These are phyloP conservation scores for Crematogaster levior DNA, from an alignment of 2,888 invertebrate species.

Conservation along the genomic window DNA sequence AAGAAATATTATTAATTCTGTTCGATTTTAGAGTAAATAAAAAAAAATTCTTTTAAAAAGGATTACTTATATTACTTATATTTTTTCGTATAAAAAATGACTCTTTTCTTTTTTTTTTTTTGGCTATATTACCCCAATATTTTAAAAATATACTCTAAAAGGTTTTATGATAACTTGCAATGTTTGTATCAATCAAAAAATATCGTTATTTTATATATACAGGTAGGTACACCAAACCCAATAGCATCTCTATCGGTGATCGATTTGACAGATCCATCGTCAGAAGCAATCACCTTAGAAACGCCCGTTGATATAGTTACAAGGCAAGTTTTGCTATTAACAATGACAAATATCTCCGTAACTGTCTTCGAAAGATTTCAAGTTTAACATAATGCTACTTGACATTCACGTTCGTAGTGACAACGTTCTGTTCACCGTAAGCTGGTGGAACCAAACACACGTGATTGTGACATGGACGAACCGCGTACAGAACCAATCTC, in stretches of 20 bases:
- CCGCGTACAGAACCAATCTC: slow-evolving; percentile 92
- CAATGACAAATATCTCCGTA: neutral
- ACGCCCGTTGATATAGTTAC: slow-evolving; percentile 77
- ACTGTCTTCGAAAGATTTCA: neutral
- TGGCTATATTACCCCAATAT: neutral
- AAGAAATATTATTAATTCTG: neutral
- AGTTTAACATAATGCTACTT: neutral
- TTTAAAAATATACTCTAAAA: neutral
- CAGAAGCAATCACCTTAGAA: slow-evolving; percentile 69
- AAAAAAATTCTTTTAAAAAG: neutral
- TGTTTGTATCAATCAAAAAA: neutral
- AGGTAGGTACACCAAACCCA: slow-evolving; percentile 92
- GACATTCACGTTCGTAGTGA: slow-evolving; percentile 84
- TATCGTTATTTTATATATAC: slow-evolving; percentile 48
- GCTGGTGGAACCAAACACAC: slow-evolving; percentile 90
- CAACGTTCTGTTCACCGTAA: slow-evolving; percentile 90
- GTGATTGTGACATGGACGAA: slow-evolving; percentile 93
- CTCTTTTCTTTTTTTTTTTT: neutral
- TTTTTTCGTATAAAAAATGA: neutral
- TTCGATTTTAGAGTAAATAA: neutral
- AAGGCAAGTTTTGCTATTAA: slow-evolving; percentile 67
- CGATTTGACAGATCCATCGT: slow-evolving; percentile 85
- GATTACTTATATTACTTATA: neutral
- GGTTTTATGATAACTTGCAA: neutral
- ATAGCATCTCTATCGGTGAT: slow-evolving; percentile 89